Conservation (phyloP, 53 echinoderm and acorn worm species). For the Crossaster papposus region DNA sequence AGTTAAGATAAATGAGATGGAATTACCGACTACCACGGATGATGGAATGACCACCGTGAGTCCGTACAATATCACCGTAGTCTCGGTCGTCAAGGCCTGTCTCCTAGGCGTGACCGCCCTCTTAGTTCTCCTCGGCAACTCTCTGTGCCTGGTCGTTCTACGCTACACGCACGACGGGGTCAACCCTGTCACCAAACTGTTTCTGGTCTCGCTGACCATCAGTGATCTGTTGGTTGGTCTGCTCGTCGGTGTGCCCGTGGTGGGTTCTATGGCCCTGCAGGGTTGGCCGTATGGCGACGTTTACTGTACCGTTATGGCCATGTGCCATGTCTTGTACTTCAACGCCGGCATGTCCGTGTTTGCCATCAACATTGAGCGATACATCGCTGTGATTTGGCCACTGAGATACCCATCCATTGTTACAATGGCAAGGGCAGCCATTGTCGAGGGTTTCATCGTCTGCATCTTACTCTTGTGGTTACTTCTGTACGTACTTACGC, state of each 20-base stretch:
- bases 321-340: slow-evolving; percentile 47
- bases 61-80: slow-evolving; percentile 37
- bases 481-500: slow-evolving; percentile 11
- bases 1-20: background rate
- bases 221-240: slow-evolving; percentile 50
- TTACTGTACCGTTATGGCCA: slow-evolving; percentile 49
- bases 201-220: slow-evolving; percentile 45
- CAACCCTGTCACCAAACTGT: slow-evolving; percentile 53
- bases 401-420: slow-evolving; percentile 50
- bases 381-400: slow-evolving; percentile 52
- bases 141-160: slow-evolving; percentile 40
- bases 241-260: slow-evolving; percentile 38
- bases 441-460: slow-evolving; percentile 2
- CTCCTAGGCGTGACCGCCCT: slow-evolving; percentile 15
- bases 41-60: background rate
- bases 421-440: slow-evolving; percentile 17
- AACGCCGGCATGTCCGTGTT: slow-evolving; percentile 47
- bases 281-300: slow-evolving; percentile 44
- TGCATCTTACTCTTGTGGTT: slow-evolving; percentile 4
- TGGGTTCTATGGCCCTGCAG: slow-evolving; percentile 49
- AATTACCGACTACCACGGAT: background rate
- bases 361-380: slow-evolving; percentile 51
- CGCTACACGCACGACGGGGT: slow-evolving; percentile 26
- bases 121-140: slow-evolving; percentile 22
- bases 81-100: slow-evolving; percentile 36